Evolutionary conservation across 2,113 vertebrate genomes (phyloP).

Genomic region (Opisthocomus hoazin): DNA sequence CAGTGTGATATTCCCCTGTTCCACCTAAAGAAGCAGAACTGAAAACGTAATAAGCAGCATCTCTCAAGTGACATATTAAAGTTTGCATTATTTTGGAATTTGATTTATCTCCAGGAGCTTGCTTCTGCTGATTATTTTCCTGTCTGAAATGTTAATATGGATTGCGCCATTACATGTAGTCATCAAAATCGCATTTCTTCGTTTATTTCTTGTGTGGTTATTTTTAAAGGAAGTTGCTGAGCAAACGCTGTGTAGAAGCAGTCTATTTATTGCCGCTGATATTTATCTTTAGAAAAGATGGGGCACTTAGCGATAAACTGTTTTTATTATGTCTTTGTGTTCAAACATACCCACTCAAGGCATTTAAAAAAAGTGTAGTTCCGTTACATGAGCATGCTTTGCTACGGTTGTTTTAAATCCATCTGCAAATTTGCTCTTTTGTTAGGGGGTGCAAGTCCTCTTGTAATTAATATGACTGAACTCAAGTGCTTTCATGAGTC

Average conservation of each 20-base stretch:
- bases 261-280: conserved; percentile 4
- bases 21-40: conserved; percentile 6
- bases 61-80: conserved; percentile 24
- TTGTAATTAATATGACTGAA: conserved; percentile 39
- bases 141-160: not conserved
- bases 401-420: conserved; percentile 26
- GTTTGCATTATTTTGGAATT: conserved; percentile 19
- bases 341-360: conserved; percentile 26
- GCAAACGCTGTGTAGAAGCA: not conserved
- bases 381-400: conserved; percentile 14
- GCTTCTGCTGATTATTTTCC: conserved; percentile 26
- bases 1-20: conserved; percentile 31
- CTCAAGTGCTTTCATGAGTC: conserved; percentile 43
- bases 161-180: not conserved
- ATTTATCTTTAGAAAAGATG: conserved; percentile 28
- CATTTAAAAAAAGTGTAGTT: conserved; percentile 5
- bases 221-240: conserved; percentile 41
- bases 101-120: conserved; percentile 27
- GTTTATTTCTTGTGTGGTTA: conserved; percentile 32
- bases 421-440: conserved; percentile 48
- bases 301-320: not conserved
- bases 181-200: conserved; percentile 23
- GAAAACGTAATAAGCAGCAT: conserved; percentile 2
- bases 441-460: conserved; percentile 31
- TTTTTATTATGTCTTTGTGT: conserved; percentile 9